Conservation (phyloP, 2,113 vertebrate genomes). For the Hydropotes inermis region DNA sequence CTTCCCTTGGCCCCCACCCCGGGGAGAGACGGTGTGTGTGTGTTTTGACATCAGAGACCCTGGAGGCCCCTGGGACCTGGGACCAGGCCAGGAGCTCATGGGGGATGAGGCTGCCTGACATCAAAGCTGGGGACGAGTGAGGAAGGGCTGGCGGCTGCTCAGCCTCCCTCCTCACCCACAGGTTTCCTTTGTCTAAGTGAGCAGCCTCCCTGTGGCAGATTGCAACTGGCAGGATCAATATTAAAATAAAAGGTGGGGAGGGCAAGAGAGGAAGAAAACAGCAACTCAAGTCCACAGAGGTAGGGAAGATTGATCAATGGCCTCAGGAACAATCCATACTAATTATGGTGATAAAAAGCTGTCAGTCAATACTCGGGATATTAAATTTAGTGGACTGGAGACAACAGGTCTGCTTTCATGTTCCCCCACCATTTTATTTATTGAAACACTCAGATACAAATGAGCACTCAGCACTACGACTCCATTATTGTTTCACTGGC, state of each 20-base stretch:
- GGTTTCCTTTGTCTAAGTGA: slow-evolving; percentile 60
- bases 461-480: slow-evolving; percentile 77
- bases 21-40: no score
- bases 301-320: slow-evolving; percentile 64
- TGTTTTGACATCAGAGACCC: not conserved
- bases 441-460: slow-evolving; percentile 79
- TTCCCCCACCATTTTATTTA: slow-evolving; percentile 72
- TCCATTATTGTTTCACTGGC: slow-evolving; percentile 76
- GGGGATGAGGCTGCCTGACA: not conserved
- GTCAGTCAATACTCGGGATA: slow-evolving; percentile 79
- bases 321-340: slow-evolving; percentile 79
- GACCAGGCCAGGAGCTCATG: not conserved
- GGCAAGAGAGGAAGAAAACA: slow-evolving; percentile 39
- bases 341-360: slow-evolving; percentile 83
- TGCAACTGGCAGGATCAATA: slow-evolving; percentile 73
- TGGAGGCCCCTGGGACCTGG: not conserved
- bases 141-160: not conserved
- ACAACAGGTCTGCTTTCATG: slow-evolving; percentile 78
- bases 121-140: rapidly evolving
- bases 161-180: not conserved
- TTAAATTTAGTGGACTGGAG: slow-evolving; percentile 81
- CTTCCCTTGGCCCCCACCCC: not conserved
- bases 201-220: slow-evolving; percentile 45
- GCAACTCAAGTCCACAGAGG: slow-evolving; percentile 47
- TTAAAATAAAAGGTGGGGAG: slow-evolving; percentile 71